Conservation (phyloP, 2,888 invertebrate species). For the Hylaea fasciaria region DNA sequence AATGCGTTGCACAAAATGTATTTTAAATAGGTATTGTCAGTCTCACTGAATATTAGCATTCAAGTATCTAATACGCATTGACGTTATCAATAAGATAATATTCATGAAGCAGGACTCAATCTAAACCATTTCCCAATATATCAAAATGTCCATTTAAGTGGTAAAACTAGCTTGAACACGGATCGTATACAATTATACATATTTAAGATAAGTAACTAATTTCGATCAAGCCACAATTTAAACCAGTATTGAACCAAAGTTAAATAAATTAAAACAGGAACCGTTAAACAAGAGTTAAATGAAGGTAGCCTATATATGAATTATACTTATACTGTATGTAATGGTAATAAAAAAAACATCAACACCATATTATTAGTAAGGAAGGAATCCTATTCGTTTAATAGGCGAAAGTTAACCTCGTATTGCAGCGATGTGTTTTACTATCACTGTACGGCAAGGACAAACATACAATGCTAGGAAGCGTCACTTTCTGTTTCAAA, state of each 20-base stretch:
- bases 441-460: conserved; percentile 7
- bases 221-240: conserved; percentile 15
- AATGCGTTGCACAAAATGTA: no score
- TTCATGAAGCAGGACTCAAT: conserved; percentile 26
- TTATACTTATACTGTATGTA: no score
- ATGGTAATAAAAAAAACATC: no score
- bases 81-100: conserved; percentile 26
- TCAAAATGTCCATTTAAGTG: conserved; percentile 27
- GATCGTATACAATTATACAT: no score
- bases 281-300: no score
- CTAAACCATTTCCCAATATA: conserved; percentile 27
- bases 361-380: no score
- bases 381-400: no score
- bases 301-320: no score
- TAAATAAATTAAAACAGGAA: not conserved
- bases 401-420: no score
- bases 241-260: not conserved
- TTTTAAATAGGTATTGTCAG: not conserved
- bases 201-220: conserved; percentile 22
- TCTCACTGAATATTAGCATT: conserved; percentile 3
- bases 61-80: conserved; percentile 18
- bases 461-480: conserved; percentile 24
- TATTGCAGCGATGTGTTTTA: not conserved
- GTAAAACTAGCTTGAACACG: conserved; percentile 31
- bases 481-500: conserved; percentile 1